Evolutionary conservation across 1,140 invertebrate genomes (phyloP).

Genomic region (Riptortus pedestris): DNA sequence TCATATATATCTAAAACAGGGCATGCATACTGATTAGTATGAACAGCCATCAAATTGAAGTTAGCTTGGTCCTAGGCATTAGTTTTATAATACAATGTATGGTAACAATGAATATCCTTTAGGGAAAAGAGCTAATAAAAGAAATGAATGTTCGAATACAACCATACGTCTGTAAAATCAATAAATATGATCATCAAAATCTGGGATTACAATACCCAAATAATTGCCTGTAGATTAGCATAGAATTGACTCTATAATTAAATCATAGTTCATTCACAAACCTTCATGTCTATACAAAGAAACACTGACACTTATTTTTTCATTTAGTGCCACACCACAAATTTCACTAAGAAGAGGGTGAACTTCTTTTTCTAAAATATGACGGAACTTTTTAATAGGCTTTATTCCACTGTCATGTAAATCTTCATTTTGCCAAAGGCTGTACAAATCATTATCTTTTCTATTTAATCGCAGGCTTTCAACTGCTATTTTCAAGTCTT

Average conservation of each 20-base stretch:
- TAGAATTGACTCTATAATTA: background rate
- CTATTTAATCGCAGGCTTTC: background rate
- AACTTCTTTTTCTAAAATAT: conserved; percentile 8
- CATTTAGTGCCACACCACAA: conserved; percentile 17
- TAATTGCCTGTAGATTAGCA: too few relatives aligned
- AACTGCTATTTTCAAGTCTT: background rate
- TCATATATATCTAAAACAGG: too few relatives aligned
- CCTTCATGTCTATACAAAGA: conserved; percentile 24
- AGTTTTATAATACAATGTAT: too few relatives aligned
- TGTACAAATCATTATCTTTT: conserved; percentile 26
- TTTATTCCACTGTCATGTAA: background rate
- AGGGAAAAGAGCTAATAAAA: background rate
- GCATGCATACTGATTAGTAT: too few relatives aligned
- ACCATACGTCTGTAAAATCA: too few relatives aligned
- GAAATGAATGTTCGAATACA: background rate
- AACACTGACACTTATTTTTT: conserved; percentile 16
- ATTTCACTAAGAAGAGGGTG: conserved; percentile 12
- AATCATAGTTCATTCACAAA: conserved; percentile 1
- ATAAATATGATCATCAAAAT: too few relatives aligned
- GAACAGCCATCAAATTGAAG: too few relatives aligned
- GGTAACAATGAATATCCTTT: too few relatives aligned
- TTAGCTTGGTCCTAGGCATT: too few relatives aligned
- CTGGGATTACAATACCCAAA: too few relatives aligned
- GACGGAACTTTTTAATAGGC: conserved; percentile 12
- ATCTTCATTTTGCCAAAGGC: conserved; percentile 19